These are phyloP conservation scores for Stenodera caucasica DNA, from an alignment of 2,888 invertebrate species.

Conservation along the genomic window DNA sequence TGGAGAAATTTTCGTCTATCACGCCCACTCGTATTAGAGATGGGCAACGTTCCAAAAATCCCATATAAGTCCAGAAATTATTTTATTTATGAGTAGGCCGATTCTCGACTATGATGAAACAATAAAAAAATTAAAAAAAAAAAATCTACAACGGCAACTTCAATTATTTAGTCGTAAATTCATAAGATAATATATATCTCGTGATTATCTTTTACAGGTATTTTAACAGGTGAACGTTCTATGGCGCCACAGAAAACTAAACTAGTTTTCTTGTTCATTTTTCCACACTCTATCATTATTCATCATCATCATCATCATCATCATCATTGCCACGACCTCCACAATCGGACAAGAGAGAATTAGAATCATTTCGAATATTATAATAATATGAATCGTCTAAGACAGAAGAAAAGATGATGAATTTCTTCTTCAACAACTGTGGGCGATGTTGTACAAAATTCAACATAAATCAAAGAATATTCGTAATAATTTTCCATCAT, in stretches of 20 bases:
- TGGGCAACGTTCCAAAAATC: no score
- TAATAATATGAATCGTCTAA: background rate
- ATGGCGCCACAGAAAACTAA: background rate
- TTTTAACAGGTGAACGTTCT: conserved; percentile 3
- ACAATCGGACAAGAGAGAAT: background rate
- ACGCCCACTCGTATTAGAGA: no score
- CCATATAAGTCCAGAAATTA: no score
- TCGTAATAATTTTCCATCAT: no score
- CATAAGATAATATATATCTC: background rate
- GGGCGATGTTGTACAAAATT: background rate
- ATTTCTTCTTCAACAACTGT: background rate
- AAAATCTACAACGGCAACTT: background rate
- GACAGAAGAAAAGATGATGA: background rate
- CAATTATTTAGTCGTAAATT: background rate
- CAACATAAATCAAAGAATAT: no score
- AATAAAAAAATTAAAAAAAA: background rate
- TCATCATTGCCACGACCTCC: background rate
- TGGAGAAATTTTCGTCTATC: no score
- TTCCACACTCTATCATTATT: background rate
- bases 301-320: conserved; percentile 2
- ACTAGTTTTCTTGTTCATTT: background rate
- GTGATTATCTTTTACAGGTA: background rate
- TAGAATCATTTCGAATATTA: background rate
- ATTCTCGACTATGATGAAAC: background rate
- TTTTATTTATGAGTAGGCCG: no score